Conservation (phyloP, 2,113 vertebrate genomes). For the Stomatorhinus ivindoensis region DNA sequence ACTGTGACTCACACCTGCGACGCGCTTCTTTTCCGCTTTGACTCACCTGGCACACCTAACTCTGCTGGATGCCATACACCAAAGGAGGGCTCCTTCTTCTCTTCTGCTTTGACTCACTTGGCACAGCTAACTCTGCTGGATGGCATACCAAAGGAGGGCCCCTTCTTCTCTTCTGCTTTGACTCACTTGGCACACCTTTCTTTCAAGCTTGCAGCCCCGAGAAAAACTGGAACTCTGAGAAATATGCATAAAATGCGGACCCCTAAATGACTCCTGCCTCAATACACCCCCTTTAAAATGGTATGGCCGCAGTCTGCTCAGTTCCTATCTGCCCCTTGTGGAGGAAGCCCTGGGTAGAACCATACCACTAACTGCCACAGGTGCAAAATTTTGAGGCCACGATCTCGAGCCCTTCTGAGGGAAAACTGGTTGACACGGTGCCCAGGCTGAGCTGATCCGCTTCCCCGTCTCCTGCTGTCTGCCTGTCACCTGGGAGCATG, state of each 20-base stretch:
- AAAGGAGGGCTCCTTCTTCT: neutral
- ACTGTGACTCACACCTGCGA: neutral
- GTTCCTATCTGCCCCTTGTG: slow-evolving; percentile 73
- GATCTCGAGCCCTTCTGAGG: slow-evolving; percentile 84
- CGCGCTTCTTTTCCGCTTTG: neutral
- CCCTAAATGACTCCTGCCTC: neutral
- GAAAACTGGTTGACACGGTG: slow-evolving; percentile 80
- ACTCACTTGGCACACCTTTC: neutral
- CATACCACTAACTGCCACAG: slow-evolving; percentile 78
- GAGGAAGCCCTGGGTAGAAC: slow-evolving; percentile 74
- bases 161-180: neutral
- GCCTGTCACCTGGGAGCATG: slow-evolving; percentile 83
- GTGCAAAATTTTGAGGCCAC: slow-evolving; percentile 79
- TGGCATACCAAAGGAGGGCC: neutral
- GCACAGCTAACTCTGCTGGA: neutral
- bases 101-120: neutral
- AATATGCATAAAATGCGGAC: neutral
- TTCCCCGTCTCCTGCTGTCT: slow-evolving; percentile 59
- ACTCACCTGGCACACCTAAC: neutral
- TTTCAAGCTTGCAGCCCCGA: neutral
- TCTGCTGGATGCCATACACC: neutral
- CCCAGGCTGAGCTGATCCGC: slow-evolving; percentile 74
- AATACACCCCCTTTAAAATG: too few species aligned
- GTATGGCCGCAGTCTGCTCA: slow-evolving; percentile 30
- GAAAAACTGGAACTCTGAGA: neutral